Evolutionary conservation across 1,140 invertebrate species (phyloP).

Genomic region (Oncopeltus fasciatus): DNA sequence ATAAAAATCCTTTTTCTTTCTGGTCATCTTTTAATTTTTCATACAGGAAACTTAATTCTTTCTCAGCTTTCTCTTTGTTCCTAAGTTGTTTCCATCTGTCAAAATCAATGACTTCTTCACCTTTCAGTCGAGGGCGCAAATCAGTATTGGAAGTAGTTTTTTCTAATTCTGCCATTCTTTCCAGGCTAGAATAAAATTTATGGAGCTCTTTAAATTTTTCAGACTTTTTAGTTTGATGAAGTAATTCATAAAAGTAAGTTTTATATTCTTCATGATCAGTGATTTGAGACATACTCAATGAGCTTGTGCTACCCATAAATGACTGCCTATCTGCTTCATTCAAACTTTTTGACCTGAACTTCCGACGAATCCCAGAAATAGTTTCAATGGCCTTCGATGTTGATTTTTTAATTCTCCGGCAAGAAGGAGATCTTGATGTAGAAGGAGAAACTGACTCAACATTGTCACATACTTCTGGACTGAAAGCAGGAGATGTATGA

Average conservation of each 20-base stretch:
- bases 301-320: constrained; percentile 31
- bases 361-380: constrained; percentile 27
- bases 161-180: constrained; percentile 69
- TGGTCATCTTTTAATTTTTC: constrained; percentile 62
- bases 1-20: constrained; percentile 70
- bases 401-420: constrained; percentile 42
- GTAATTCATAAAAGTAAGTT: constrained; percentile 51
- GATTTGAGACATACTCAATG: constrained; percentile 30
- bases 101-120: constrained; percentile 64
- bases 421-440: constrained; percentile 45
- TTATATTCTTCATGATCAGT: constrained; percentile 42
- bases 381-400: constrained; percentile 28
- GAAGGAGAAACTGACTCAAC: constrained; percentile 30
- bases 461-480: constrained; percentile 16
- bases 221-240: constrained; percentile 56
- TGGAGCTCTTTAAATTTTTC: constrained; percentile 72
- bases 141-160: constrained; percentile 53
- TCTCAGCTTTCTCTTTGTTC: constrained; percentile 62
- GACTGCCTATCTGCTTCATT: constrained; percentile 29
- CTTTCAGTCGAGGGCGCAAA: constrained; percentile 48
- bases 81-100: constrained; percentile 70
- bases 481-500: constrained; percentile 16
- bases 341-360: constrained; percentile 41
- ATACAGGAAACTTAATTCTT: constrained; percentile 64
- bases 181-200: constrained; percentile 71